Conservation (phyloP, 2,113 vertebrate genomes). For the Capra hircus region DNA sequence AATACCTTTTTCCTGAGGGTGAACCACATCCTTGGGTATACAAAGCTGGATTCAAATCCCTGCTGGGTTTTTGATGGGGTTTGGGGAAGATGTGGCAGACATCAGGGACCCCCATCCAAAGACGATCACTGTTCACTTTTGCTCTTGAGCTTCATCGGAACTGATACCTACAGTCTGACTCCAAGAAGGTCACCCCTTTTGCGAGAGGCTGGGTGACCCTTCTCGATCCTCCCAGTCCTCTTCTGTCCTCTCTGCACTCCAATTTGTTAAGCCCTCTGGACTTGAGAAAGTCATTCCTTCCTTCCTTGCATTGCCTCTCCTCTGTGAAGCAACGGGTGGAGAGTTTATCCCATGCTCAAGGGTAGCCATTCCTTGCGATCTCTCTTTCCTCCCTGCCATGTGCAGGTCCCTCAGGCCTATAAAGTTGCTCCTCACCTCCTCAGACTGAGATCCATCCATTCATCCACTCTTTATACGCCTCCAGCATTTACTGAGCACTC, state of each 20-base stretch:
- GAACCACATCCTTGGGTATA: neutral
- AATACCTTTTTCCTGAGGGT: neutral
- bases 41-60: neutral
- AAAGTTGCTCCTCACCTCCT: neutral
- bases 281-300: neutral
- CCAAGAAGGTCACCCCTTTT: no score
- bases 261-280: neutral
- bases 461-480: fast-evolving
- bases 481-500: neutral
- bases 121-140: neutral
- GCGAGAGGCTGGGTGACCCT: neutral
- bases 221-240: neutral
- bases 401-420: fast-evolving
- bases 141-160: neutral
- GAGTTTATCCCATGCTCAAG: fast-evolving
- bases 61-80: neutral
- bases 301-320: neutral
- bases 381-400: neutral
- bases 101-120: neutral
- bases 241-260: neutral
- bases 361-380: fast-evolving
- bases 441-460: neutral
- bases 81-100: neutral
- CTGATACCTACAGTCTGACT: neutral
- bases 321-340: neutral